These are phyloP conservation scores for Loris lydekkerianus DNA, from an alignment of 2,797 vertebrate species.

Conservation along the genomic window DNA sequence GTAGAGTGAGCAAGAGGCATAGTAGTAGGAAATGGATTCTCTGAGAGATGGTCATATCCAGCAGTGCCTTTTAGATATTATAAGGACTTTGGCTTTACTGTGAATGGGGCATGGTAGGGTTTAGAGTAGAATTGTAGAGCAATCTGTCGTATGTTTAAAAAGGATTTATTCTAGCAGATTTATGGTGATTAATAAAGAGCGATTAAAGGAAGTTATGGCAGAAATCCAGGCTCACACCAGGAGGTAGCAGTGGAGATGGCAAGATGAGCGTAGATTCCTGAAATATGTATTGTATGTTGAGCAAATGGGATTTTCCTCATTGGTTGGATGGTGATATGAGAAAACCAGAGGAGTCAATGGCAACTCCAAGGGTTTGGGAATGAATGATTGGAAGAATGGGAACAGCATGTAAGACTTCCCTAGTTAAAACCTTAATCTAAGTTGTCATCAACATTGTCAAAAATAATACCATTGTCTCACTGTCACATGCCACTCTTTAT, in stretches of 20 bases:
- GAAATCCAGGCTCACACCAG: neutral
- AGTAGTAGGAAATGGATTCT: neutral
- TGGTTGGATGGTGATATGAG: neutral
- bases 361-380: neutral
- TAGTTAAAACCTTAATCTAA: neutral
- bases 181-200: neutral
- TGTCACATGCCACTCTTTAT: neutral
- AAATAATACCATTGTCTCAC: neutral
- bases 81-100: neutral
- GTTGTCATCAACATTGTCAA: neutral
- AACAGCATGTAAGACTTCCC: neutral
- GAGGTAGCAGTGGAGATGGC: neutral
- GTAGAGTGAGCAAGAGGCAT: neutral
- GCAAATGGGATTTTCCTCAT: neutral
- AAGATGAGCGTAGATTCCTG: neutral
- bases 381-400: neutral
- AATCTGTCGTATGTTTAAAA: neutral
- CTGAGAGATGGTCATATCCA: neutral
- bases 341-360: neutral
- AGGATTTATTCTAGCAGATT: neutral
- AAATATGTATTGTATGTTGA: neutral
- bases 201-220: neutral
- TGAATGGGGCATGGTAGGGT: neutral
- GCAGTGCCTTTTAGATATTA: fast-evolving
- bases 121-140: neutral